Evolutionary conservation across 2,113 vertebrate species (phyloP), one percentile per base, ranked within the genome.

Genomic region (Engystomops pustulosus): DNA sequence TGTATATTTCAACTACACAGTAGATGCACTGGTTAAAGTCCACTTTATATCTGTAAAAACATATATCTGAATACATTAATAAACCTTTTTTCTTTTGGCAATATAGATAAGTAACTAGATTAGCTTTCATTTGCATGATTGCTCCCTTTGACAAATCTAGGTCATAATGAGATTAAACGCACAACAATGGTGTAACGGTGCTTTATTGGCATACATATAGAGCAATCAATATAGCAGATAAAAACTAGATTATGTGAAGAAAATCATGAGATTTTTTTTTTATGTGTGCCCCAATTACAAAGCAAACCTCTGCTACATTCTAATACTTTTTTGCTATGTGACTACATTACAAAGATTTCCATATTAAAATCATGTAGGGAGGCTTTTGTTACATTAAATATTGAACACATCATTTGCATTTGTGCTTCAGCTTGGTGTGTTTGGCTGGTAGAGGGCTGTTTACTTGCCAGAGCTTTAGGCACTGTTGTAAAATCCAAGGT

Each of bases 381-480:
- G 69, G 69, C 34, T 53, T 82, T 82, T 72, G 68, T 82, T 82
- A 44, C 80, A 82, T 82, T 72, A 82, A 82, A 82, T 82, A 71
- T 82, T 72, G 49, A 82, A 82, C 47, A 70, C 67, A 72, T 82
- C 49, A 82, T 82, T 82, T 82, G 80, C 80, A 72, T 82, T 72
- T 82, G 47, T 32, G 36, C 60, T 78, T 78, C 75, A 78, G 80
- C 80, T 72, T 60, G 68, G 80, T 72, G 36, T 70, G 45, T 82
- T 81, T 72, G 69, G 80, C 80, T 72, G 68, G 80, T 70, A 82
- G 68, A 82, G 34, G 10, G 32, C 36, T 44, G 68, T 82, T 55
- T 72, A 32, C 67, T 60, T 82, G 80, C 80, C 80, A 82, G 80
- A 27, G 51, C 80, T 72, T 55, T 82, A 82, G 68, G 80, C 69